These are phyloP conservation scores for Sesia apiformis DNA, from an alignment of 2,888 invertebrate genomes.

Conservation along the genomic window DNA sequence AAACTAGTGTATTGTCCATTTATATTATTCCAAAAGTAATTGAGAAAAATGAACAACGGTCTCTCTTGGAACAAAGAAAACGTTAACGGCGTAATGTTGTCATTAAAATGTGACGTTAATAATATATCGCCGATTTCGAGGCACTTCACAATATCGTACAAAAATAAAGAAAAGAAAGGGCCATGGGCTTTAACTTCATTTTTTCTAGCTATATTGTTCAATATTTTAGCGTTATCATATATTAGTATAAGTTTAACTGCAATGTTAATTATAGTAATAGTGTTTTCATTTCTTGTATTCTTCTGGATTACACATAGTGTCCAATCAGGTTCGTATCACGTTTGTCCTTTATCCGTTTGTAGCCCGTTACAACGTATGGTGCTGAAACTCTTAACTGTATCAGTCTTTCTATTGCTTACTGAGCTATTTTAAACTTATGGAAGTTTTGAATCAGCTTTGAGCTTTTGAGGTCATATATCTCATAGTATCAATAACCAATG, in stretches of 20 bases:
- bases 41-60: neutral
- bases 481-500: neutral
- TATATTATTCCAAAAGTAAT: too few relatives aligned
- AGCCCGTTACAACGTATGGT: too few relatives aligned
- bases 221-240: constrained; percentile 41
- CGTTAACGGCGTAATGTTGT: constrained; percentile 51
- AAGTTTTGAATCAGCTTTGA: too few relatives aligned
- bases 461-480: too few relatives aligned
- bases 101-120: constrained; percentile 33
- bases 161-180: constrained; percentile 31
- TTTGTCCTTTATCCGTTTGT: too few relatives aligned
- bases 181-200: constrained; percentile 41
- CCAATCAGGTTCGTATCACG: constrained; percentile 43
- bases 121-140: constrained; percentile 40
- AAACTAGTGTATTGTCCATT: too few relatives aligned
- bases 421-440: too few relatives aligned
- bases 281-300: constrained; percentile 43
- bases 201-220: constrained; percentile 43
- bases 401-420: too few relatives aligned
- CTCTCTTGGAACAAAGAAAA: constrained; percentile 34
- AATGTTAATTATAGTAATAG: constrained; percentile 39
- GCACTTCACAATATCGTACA: constrained; percentile 49
- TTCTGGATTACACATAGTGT: constrained; percentile 65
- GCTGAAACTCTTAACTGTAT: too few relatives aligned
- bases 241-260: constrained; percentile 46